Evolutionary conservation across 92 coral and sea anemone genomes (phyloP).

Genomic region (Metridium senile): DNA sequence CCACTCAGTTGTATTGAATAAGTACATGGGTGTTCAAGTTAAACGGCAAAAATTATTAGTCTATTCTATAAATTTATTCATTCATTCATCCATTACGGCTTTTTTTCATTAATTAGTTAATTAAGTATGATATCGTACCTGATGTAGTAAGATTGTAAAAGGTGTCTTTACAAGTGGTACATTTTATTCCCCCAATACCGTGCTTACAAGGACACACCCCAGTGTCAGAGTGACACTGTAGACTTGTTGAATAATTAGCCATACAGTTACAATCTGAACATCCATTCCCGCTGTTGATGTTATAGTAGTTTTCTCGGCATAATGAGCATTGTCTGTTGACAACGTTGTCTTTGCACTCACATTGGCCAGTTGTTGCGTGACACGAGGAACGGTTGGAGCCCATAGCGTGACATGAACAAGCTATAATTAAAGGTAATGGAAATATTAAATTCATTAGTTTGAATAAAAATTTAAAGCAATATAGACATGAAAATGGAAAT

Average conservation of each 20-base stretch:
- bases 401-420: conserved; percentile 67
- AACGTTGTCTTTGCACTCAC: conserved; percentile 74
- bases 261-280: conserved; percentile 85
- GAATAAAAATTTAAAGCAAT: too few relatives aligned
- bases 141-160: conserved; percentile 72
- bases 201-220: conserved; percentile 76
- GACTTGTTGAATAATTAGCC: conserved; percentile 56
- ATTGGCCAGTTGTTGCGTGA: conserved; percentile 77
- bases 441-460: too few relatives aligned
- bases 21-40: too few relatives aligned
- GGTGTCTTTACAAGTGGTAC: conserved; percentile 68
- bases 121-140: conserved; percentile 68
- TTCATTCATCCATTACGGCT: too few relatives aligned
- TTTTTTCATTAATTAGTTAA: too few relatives aligned
- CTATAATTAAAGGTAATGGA: conserved; percentile 29
- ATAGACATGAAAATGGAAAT: too few relatives aligned
- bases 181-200: conserved; percentile 76
- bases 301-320: conserved; percentile 64
- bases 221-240: conserved; percentile 60
- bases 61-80: too few relatives aligned
- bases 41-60: too few relatives aligned
- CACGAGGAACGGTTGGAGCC: conserved; percentile 81
- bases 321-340: conserved; percentile 64
- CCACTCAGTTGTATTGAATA: too few relatives aligned
- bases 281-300: conserved; percentile 78